Evolutionary conservation across 2,797 vertebrate genomes (phyloP).

Genomic region (Dallia pectoralis): DNA sequence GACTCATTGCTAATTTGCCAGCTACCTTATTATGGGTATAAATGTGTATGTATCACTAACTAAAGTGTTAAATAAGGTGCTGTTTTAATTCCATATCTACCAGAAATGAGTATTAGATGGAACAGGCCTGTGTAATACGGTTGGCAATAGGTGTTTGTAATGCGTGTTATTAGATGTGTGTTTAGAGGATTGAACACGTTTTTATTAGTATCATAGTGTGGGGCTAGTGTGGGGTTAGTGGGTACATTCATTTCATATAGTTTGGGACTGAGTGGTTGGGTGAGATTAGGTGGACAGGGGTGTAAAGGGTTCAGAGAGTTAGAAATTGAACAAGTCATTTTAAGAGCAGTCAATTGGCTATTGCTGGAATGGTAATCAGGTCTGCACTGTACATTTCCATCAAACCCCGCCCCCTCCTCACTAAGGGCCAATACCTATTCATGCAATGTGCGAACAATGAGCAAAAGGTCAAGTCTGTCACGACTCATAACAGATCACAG

Average conservation of each 20-base stretch:
- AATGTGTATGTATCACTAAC: too few relatives aligned
- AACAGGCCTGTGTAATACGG: constrained; percentile 15
- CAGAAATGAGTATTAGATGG: background rate
- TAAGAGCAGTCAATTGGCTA: too few relatives aligned
- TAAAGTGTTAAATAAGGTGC: too few relatives aligned
- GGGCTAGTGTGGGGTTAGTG: too few relatives aligned
- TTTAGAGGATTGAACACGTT: background rate
- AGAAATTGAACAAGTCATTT: background rate
- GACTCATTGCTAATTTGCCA: too few relatives aligned
- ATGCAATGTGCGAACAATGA: background rate
- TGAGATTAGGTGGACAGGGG: background rate
- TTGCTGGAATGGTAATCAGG: background rate
- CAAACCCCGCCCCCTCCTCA: background rate
- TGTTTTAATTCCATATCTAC: too few relatives aligned
- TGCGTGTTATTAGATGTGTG: background rate
- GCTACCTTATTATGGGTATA: too few relatives aligned
- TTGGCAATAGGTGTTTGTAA: constrained; percentile 10
- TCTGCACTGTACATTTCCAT: background rate
- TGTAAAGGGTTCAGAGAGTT: background rate
- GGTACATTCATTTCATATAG: background rate
- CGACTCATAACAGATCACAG: constrained; percentile 43
- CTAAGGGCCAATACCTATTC: background rate
- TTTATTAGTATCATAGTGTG: constrained; percentile 11
- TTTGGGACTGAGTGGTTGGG: constrained; percentile 1
- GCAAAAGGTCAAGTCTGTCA: background rate